phyloP scores from a whole-genome alignment of 2,113 vertebrate species.

The Scalopus aquaticus region DNA sequence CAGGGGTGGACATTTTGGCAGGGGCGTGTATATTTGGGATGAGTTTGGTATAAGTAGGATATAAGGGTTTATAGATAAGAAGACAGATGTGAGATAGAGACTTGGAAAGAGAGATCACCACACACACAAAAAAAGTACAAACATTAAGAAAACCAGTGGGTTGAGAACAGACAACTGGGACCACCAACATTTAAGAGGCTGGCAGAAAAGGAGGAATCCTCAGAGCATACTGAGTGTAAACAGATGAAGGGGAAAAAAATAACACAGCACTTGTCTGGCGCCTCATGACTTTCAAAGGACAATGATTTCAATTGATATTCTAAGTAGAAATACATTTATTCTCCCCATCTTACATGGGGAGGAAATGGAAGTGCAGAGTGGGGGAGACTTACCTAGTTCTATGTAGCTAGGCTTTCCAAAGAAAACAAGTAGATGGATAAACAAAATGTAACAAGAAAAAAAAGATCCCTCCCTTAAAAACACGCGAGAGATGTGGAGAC shows the following conservation, averaged over 20 bases:
- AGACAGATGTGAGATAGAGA: neutral
- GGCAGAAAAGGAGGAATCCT: neutral
- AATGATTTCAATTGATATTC: neutral
- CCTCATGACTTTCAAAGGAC: neutral
- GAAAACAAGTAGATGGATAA: neutral
- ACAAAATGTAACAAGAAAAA: neutral
- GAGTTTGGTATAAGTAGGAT: neutral
- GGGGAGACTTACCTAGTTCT: neutral
- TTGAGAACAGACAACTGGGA: neutral
- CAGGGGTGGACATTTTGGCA: neutral
- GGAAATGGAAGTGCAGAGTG: neutral
- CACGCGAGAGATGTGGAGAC: neutral
- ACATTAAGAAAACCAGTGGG: neutral
- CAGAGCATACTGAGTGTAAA: neutral
- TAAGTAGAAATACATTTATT: neutral
- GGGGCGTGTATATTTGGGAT: neutral
- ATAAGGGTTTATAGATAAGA: neutral
- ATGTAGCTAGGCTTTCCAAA: neutral
- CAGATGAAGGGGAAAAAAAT: neutral
- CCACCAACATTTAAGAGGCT: neutral
- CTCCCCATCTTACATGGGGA: neutral
- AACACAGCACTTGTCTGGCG: neutral
- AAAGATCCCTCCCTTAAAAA: conserved; percentile 19
- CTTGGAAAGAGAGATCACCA: neutral
- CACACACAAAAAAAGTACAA: neutral